Evolutionary conservation across 2,888 invertebrate genomes (phyloP).

Genomic region (Schizaphis graminum): DNA sequence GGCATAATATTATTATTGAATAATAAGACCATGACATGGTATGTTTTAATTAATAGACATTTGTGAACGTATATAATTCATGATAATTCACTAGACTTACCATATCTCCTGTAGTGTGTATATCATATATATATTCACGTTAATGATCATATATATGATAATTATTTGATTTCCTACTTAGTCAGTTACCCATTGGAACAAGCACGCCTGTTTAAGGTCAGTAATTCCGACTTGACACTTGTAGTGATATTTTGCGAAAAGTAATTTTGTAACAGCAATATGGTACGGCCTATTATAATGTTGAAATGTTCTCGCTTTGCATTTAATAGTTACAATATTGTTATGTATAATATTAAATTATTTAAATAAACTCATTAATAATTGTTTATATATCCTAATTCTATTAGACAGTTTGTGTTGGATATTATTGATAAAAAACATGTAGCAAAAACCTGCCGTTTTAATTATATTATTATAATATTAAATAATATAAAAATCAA

Average conservation of each 20-base stretch:
- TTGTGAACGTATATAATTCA: not conserved
- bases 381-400: not conserved
- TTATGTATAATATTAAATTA: not conserved
- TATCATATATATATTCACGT: not conserved
- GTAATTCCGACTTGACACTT: not conserved
- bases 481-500: not conserved
- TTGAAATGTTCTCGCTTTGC: not conserved
- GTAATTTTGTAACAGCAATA: not conserved
- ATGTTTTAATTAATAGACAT: conserved; percentile 9
- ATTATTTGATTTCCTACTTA: not conserved
- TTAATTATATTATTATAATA: not conserved
- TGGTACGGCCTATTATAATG: not conserved
- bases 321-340: not conserved
- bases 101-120: not conserved
- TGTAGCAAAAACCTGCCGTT: not conserved
- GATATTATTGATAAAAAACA: not conserved
- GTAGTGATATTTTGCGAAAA: not conserved
- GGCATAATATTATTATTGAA: not conserved
- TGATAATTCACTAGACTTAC: not conserved
- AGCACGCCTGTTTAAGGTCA: not conserved
- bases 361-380: not conserved
- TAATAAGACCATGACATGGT: not conserved
- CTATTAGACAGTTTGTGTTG: not conserved
- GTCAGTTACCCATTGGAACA: not conserved
- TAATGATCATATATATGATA: conserved; percentile 13